phyloP scores from a whole-genome alignment of 2,888 invertebrate genomes.

The Nephrocerus scutellatus region DNA sequence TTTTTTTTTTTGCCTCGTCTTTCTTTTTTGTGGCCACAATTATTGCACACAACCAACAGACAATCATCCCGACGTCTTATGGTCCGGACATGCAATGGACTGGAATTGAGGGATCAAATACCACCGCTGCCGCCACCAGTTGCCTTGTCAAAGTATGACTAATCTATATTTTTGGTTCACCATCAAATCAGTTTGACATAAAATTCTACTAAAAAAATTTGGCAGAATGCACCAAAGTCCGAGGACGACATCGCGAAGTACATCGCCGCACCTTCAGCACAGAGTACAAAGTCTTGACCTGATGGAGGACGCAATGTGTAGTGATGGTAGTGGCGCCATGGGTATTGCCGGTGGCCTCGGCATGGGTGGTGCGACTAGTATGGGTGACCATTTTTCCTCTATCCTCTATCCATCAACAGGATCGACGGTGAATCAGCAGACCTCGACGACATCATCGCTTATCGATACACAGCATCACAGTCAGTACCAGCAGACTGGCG shows the following conservation, averaged over 20 bases:
- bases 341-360: conserved; percentile 5
- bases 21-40: no score
- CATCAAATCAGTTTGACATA: not conserved
- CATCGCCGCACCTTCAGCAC: conserved; percentile 46
- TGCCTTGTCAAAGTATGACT: conserved; percentile 47
- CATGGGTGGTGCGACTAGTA: conserved; percentile 32
- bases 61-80: conserved; percentile 57
- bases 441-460: conserved; percentile 44
- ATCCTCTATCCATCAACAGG: conserved; percentile 41
- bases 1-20: no score
- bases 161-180: not conserved
- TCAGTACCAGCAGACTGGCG: conserved; percentile 46
- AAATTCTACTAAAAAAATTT: no score
- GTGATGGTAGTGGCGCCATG: conserved; percentile 14
- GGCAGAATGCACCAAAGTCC: conserved; percentile 47
- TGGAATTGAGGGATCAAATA: conserved; percentile 61
- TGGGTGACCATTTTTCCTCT: conserved; percentile 38
- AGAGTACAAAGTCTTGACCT: conserved; percentile 46
- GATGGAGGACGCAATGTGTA: conserved; percentile 40
- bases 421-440: conserved; percentile 41
- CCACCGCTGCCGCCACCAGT: conserved; percentile 54
- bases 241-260: conserved; percentile 46
- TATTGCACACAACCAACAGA: no score
- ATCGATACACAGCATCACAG: conserved; percentile 44
- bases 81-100: conserved; percentile 71